Evolutionary conservation across 2,113 vertebrate genomes (phyloP).

Genomic region (Scalopus aquaticus): DNA sequence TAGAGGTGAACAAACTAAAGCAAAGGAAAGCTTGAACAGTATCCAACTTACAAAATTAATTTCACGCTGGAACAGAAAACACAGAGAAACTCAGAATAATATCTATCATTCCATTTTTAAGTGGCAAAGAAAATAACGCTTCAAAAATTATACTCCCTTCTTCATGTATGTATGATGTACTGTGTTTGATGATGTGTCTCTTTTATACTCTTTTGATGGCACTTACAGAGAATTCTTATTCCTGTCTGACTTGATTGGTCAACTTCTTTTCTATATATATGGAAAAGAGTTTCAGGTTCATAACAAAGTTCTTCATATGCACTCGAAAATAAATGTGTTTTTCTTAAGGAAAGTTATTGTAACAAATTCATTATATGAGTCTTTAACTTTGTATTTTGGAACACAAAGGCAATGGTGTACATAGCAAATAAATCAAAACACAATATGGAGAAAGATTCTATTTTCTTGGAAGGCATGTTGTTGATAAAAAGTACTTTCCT

Average conservation of each 20-base stretch:
- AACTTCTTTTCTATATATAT: constrained; percentile 6
- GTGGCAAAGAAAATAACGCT: background rate
- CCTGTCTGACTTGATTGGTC: background rate
- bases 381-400: constrained; percentile 55
- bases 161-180: background rate
- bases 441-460: background rate
- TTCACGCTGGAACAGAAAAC: background rate
- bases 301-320: constrained; percentile 15
- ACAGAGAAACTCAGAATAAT: background rate
- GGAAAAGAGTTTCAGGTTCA: background rate
- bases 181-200: background rate
- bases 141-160: background rate
- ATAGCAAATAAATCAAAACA: constrained; percentile 56
- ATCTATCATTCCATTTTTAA: background rate
- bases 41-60: background rate
- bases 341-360: constrained; percentile 36
- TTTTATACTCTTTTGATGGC: background rate
- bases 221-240: background rate
- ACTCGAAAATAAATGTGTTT: background rate
- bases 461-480: constrained; percentile 59
- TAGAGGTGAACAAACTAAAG: background rate
- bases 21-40: background rate
- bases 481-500: constrained; percentile 68
- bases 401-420: constrained; percentile 24
- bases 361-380: constrained; percentile 47